These are phyloP conservation scores for Dipodomys spectabilis DNA, from an alignment of 2,113 vertebrate species.

Conservation along the genomic window DNA sequence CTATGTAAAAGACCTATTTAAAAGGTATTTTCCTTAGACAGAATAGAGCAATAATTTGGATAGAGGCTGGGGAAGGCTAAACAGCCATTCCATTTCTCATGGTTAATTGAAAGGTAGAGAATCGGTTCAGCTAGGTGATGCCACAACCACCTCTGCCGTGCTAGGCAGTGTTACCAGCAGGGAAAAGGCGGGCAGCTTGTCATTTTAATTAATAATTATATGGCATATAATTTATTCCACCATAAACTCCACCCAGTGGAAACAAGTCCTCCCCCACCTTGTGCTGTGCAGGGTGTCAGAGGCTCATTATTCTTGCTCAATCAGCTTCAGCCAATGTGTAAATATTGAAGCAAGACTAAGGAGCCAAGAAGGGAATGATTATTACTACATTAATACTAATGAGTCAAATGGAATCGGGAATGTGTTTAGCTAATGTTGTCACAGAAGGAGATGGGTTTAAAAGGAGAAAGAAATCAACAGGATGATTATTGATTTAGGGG, in stretches of 20 bases:
- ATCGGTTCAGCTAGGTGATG: no score
- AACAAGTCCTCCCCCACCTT: background rate
- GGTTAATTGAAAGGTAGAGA: background rate
- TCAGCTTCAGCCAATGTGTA: constrained; percentile 15
- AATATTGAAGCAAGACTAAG: constrained; percentile 75
- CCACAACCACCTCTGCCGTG: background rate
- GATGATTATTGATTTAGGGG: constrained; percentile 28
- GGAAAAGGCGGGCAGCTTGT: background rate
- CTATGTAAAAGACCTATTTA: constrained; percentile 4
- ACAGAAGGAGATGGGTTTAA: constrained; percentile 23
- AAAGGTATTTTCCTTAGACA: constrained; percentile 38
- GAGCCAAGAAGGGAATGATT: constrained; percentile 42
- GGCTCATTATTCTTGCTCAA: constrained; percentile 36
- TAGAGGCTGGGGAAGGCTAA: background rate
- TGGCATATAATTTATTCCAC: background rate
- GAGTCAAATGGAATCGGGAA: background rate
- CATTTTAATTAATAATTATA: background rate
- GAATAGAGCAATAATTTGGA: constrained; percentile 45
- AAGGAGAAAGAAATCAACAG: constrained; percentile 42
- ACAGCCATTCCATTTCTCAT: background rate
- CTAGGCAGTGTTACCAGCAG: background rate
- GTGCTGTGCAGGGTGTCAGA: background rate
- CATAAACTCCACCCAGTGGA: background rate
- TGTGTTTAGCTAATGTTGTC: background rate
- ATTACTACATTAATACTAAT: constrained; percentile 48